Evolutionary conservation across 2,113 vertebrate species (phyloP), one percentile per base, ranked within the genome.

Genomic region (Zapornia atra): DNA sequence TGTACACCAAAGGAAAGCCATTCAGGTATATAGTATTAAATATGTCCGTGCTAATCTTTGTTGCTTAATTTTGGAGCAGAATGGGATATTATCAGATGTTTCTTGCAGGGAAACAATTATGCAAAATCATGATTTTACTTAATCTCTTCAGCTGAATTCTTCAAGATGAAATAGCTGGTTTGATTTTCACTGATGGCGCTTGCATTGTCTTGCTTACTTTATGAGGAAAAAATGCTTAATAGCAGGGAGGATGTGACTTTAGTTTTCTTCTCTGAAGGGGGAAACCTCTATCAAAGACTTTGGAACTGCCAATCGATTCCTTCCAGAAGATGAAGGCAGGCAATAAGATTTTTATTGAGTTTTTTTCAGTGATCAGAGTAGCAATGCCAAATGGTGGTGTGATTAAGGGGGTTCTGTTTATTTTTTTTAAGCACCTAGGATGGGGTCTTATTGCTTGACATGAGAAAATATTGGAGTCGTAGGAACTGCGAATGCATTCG

Each of bases 311-410:
- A 90, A 69, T 86, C 83, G 53, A 96, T 97, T 93, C 90, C 90
- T 94, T 98, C 94, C 91, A 96, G 95, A 94, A 97, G 70, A 75
- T 83, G 75, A 96, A 96, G 80, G 94, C 91, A 96, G 78, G 90
- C 80, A 97, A 93, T 92, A 94, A 76, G 72, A 40, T 97, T 94
- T 86, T 85, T 92, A 90, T 96, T 96, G 94, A 96, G 91, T 82
- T 78, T 94, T 72, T 94, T 79, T 5, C 78, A 88, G 94, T 86
- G 92, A 96, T 97, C 78, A 25, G 93, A 91, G 82, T 73, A 91
- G 87, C 54, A 91, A 82, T 93, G 75, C 66, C 93, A 88, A 92
- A 57, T 26, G 63, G 75, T 82, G 51, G 53, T 59, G 40, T 79
- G 88, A 90, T 86, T 46, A 68, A 60, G 48, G 5, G 44, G 44